These are phyloP conservation scores for Phoxinus dragarum DNA, from an alignment of 2,797 vertebrate genomes.

Conservation along the genomic window DNA sequence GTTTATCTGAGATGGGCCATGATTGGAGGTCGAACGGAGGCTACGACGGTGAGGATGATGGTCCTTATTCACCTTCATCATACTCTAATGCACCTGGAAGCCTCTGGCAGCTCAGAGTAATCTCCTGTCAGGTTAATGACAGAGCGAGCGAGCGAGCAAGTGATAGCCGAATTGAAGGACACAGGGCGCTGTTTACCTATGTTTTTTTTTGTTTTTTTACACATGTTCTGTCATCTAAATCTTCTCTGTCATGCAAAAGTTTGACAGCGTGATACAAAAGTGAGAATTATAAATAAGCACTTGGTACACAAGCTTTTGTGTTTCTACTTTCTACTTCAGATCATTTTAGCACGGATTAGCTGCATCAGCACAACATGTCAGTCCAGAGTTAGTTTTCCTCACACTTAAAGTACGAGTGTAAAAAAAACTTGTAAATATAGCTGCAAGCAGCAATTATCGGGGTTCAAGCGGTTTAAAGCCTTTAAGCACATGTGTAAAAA, in stretches of 20 bases:
- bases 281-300: not conserved
- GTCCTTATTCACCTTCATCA: conserved; percentile 20
- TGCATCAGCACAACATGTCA: not conserved
- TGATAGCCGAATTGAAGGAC: not conserved
- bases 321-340: not conserved
- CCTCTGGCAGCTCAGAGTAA: conserved; percentile 29
- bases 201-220: conserved; percentile 15
- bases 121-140: conserved; percentile 37
- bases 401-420: not conserved
- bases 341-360: not conserved
- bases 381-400: not conserved
- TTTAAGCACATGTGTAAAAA: too few relatives aligned
- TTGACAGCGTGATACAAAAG: not conserved
- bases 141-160: not conserved
- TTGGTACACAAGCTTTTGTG: not conserved
- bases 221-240: conserved; percentile 43
- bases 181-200: not conserved
- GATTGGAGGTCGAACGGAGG: not conserved
- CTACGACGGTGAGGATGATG: not conserved
- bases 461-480: too few relatives aligned
- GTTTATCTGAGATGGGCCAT: conserved; percentile 4
- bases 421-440: too few relatives aligned
- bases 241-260: conserved; percentile 21
- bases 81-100: conserved; percentile 13
- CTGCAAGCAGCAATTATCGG: too few relatives aligned